phyloP scores from a whole-genome alignment of 2,888 invertebrate genomes.

The Thera obeliscata region DNA sequence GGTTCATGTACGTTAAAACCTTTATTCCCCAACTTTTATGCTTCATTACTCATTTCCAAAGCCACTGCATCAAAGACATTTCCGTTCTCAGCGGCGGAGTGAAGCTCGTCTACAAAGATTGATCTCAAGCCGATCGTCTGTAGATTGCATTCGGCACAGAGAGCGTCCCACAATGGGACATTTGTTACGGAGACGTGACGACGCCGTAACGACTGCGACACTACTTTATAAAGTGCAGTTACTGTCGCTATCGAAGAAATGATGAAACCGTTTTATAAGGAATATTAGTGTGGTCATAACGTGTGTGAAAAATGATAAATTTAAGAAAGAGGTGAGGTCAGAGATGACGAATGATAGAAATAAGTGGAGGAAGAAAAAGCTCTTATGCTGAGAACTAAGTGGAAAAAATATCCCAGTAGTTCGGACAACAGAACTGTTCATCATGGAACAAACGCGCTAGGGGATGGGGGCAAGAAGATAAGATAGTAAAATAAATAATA shows the following conservation, averaged over 20 bases:
- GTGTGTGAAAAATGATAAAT: no score
- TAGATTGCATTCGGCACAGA: slow-evolving; percentile 31
- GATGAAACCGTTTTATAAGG: not conserved
- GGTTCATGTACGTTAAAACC: no score
- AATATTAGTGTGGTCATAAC: not conserved
- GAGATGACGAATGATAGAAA: no score
- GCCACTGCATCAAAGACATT: slow-evolving; percentile 17
- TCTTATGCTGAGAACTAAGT: no score
- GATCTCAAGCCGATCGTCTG: slow-evolving; percentile 27
- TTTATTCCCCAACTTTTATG: no score
- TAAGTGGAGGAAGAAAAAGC: no score
- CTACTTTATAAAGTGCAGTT: slow-evolving; percentile 32
- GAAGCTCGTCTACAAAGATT: slow-evolving; percentile 29
- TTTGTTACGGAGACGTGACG: slow-evolving; percentile 42
- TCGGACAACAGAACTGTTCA: no score
- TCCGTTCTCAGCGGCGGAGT: slow-evolving; percentile 7
- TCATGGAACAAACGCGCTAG: no score
- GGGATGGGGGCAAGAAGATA: no score
- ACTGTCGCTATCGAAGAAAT: not conserved
- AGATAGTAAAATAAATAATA: no score
- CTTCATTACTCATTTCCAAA: not conserved
- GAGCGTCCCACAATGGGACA: slow-evolving; percentile 38
- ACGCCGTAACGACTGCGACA: slow-evolving; percentile 33
- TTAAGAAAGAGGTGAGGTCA: no score
- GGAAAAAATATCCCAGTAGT: no score